Conservation (phyloP, 2,888 invertebrate genomes). For the Tiphia femorata region DNA sequence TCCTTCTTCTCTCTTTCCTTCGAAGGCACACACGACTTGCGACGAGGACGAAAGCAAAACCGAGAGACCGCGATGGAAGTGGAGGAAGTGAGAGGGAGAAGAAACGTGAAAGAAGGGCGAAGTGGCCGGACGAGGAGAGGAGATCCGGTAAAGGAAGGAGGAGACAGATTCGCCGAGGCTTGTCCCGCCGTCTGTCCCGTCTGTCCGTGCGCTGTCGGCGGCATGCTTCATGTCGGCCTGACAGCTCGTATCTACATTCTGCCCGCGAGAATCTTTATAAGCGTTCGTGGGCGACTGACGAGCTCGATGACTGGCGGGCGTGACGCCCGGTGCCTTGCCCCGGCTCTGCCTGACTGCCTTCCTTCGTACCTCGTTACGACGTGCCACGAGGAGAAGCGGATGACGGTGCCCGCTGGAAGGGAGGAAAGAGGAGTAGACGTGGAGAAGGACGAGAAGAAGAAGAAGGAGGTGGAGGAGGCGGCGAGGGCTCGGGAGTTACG, state of each 20-base stretch:
- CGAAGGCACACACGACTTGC: constrained; percentile 10
- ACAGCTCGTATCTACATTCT: constrained; percentile 58
- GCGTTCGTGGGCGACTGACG: constrained; percentile 57
- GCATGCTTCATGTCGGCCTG: constrained; percentile 54
- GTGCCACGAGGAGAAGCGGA: constrained; percentile 26
- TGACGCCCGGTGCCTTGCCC: constrained; percentile 50
- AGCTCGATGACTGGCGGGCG: constrained; percentile 59
- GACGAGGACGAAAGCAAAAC: background rate
- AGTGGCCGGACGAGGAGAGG: background rate
- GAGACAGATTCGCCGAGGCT: constrained; percentile 39
- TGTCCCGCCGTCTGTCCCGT: constrained; percentile 44
- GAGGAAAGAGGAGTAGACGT: background rate
- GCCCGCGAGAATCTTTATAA: constrained; percentile 57
- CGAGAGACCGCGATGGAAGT: background rate
- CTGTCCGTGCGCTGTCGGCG: constrained; percentile 50
- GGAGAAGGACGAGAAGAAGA: too few relatives aligned
- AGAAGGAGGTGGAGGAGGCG: too few relatives aligned
- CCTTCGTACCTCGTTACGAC: constrained; percentile 53
- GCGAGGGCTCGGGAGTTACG: constrained; percentile 41
- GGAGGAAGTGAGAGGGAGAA: background rate
- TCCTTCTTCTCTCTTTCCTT: too few relatives aligned
- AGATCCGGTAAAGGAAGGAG: constrained; percentile 15
- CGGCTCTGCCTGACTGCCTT: constrained; percentile 45
- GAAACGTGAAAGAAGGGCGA: background rate
- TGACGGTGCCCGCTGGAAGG: background rate